These are phyloP conservation scores for Eulemur mongoz DNA, from an alignment of 2,797 vertebrate genomes.

Conservation along the genomic window DNA sequence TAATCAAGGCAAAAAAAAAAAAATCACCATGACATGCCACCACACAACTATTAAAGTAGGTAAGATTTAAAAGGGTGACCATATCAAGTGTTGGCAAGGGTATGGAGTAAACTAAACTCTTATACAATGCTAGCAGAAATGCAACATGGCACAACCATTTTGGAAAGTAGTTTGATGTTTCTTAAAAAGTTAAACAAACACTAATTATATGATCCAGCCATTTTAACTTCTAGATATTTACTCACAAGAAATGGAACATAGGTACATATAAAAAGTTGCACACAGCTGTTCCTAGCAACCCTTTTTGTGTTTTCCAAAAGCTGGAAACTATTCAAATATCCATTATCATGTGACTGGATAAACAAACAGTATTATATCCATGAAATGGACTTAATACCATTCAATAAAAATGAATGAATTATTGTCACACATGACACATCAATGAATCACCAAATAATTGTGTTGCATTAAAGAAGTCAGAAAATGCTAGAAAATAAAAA, in stretches of 20 bases:
- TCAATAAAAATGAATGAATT: background rate
- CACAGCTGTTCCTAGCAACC: background rate
- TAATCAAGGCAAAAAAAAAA: background rate
- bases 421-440: background rate
- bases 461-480: background rate
- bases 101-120: background rate
- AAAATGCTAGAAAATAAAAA: constrained; percentile 8
- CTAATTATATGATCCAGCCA: background rate
- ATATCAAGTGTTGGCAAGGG: background rate
- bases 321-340: background rate
- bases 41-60: background rate
- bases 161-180: background rate
- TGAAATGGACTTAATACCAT: background rate
- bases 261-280: background rate
- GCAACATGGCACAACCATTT: background rate
- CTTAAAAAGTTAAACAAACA: background rate
- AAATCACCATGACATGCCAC: background rate
- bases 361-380: background rate
- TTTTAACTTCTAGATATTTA: background rate
- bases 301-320: background rate
- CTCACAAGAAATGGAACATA: background rate
- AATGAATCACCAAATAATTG: background rate
- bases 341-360: background rate
- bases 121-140: background rate
- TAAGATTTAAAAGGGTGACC: background rate